phyloP scores from a whole-genome alignment of 2,797 vertebrate species.

The Phylloscopus collybita region DNA sequence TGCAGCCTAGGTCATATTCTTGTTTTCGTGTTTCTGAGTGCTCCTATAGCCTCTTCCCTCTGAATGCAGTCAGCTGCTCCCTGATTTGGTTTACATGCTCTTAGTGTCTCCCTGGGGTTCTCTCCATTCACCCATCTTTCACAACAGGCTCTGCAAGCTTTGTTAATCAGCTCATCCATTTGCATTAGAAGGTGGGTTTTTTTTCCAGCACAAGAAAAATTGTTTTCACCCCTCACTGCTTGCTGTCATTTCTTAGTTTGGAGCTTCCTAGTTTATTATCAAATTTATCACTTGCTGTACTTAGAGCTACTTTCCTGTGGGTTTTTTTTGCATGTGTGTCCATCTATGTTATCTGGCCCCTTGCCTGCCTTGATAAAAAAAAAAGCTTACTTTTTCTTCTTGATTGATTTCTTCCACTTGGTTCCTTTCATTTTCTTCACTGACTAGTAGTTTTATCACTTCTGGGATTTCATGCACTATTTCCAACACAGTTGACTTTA shows the following conservation, averaged over 20 bases:
- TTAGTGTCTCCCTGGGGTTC: slow-evolving; percentile 69
- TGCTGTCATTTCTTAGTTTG: slow-evolving; percentile 12
- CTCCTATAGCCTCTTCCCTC: slow-evolving; percentile 37
- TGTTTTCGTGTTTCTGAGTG: slow-evolving; percentile 58
- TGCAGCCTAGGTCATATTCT: slow-evolving; percentile 36
- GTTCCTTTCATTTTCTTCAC: slow-evolving; percentile 67
- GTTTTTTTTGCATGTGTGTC: neutral
- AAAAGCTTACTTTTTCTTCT: slow-evolving; percentile 61
- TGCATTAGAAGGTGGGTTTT: slow-evolving; percentile 33
- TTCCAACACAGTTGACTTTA: slow-evolving; percentile 62
- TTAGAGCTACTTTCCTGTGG: neutral
- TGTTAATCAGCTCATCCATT: slow-evolving; percentile 71
- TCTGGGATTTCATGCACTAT: slow-evolving; percentile 72
- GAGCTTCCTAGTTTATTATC: neutral
- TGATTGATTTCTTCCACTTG: slow-evolving; percentile 73
- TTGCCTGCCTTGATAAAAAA: slow-evolving; percentile 34
- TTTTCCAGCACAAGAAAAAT: slow-evolving; percentile 31
- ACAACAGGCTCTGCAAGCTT: slow-evolving; percentile 63
- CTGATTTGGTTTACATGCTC: slow-evolving; percentile 67
- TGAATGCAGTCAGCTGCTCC: slow-evolving; percentile 70
- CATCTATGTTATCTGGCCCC: slow-evolving; percentile 33
- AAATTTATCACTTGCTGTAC: neutral
- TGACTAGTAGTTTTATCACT: slow-evolving; percentile 67
- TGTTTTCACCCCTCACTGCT: slow-evolving; percentile 24
- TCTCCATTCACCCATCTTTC: slow-evolving; percentile 59